Percentiles rank a stretch among this genome's conserved stretches.
Conservation (phyloP, 2,113 vertebrate genomes). For the Ciconia maguari region DNA sequence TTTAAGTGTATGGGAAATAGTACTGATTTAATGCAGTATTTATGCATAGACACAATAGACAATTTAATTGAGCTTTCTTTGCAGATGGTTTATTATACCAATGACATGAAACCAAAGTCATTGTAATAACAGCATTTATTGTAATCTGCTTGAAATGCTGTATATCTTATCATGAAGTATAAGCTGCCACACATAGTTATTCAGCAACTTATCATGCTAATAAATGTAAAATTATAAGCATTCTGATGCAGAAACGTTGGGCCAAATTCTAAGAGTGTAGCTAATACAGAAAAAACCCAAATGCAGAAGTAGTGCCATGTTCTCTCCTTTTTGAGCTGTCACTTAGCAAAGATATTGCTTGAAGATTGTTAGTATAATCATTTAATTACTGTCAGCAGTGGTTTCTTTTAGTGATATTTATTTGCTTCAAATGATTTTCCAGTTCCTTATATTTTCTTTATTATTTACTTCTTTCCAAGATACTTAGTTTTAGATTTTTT, state of each 20-base stretch:
- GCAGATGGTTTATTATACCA: conserved; percentile 2
- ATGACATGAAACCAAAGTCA: neutral
- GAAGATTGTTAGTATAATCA: neutral
- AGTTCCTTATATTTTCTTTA: neutral
- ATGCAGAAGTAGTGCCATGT: neutral
- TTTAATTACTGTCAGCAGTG: neutral
- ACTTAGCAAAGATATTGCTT: neutral
- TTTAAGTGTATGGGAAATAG: conserved; percentile 1
- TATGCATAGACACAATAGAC: neutral
- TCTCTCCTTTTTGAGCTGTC: neutral
- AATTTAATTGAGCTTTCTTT: conserved; percentile 34
- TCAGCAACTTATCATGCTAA: neutral
- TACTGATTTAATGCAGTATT: neutral
- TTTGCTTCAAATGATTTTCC: neutral
- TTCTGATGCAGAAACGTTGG: neutral
- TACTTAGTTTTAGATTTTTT: neutral
- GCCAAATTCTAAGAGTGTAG: neutral
- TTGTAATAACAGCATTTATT: neutral
- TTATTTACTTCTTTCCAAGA: neutral
- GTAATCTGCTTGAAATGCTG: neutral
- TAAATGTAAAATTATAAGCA: neutral
- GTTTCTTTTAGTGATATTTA: neutral
- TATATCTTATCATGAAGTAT: neutral
- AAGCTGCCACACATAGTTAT: neutral
- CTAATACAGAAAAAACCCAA: neutral